A percentile compares a stretch with the other conserved stretches of the same genome.
phyloP scores from a whole-genome alignment of 2,888 invertebrate genomes.

The Caenorhabditis plicata region DNA sequence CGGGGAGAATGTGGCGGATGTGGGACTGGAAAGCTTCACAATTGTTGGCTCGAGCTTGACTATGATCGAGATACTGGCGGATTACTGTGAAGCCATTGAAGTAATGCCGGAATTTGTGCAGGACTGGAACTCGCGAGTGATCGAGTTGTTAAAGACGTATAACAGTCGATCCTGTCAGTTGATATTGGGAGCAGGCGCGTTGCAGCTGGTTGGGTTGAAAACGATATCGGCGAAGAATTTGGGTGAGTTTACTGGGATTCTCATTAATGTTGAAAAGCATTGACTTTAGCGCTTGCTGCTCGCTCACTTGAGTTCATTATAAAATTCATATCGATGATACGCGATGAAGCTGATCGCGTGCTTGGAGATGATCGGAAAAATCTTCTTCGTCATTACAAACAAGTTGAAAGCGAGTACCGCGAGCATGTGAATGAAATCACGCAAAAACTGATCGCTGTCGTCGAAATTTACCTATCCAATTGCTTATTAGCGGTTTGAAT shows the following conservation, averaged over 20 bases:
- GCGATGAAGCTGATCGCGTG: conserved; percentile 38
- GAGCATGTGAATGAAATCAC: conserved; percentile 90
- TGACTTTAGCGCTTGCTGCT: conserved; percentile 67
- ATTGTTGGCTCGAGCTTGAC: conserved; percentile 77
- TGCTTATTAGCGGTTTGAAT: conserved; percentile 73
- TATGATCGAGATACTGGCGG: conserved; percentile 84
- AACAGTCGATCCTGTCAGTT: conserved; percentile 77
- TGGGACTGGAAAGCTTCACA: conserved; percentile 67
- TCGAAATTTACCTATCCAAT: conserved; percentile 80
- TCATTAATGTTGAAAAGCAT: background rate
- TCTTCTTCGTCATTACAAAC: conserved; percentile 52
- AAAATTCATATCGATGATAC: conserved; percentile 70
- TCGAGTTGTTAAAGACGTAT: conserved; percentile 69
- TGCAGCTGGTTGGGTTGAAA: conserved; percentile 82
- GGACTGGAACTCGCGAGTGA: conserved; percentile 68
- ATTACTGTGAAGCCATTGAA: conserved; percentile 83
- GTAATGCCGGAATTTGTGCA: conserved; percentile 72
- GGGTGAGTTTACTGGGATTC: too few relatives aligned
- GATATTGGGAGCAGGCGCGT: conserved; percentile 92
- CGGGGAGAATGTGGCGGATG: background rate
- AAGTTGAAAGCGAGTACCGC: conserved; percentile 67
- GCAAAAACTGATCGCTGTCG: conserved; percentile 85
- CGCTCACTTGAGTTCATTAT: conserved; percentile 70
- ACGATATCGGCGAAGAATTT: conserved; percentile 92
- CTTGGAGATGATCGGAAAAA: conserved; percentile 44